Conservation (phyloP, 2,888 invertebrate species). For the Ornithoptera alexandrae region DNA sequence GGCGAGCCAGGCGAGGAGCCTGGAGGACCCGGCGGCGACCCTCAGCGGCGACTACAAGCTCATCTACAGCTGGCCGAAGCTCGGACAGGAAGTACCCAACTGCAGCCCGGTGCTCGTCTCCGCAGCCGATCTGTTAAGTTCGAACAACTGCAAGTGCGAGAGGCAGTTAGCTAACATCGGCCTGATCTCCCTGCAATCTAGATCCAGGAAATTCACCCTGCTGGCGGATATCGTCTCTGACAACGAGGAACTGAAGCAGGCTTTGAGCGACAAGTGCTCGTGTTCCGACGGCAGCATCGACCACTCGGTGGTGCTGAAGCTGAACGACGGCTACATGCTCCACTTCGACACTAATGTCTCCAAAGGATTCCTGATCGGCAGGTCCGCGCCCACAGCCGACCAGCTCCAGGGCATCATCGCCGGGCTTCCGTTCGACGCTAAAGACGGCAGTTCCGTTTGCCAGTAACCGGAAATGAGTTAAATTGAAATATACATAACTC, state of each 20-base stretch:
- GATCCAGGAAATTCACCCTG: background rate
- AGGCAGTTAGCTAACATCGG: too few relatives aligned
- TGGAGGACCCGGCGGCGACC: too few relatives aligned
- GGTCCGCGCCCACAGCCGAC: background rate
- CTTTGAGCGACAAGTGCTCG: background rate
- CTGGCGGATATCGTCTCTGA: background rate
- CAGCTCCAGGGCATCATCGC: background rate
- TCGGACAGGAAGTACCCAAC: too few relatives aligned
- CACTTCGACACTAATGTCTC: background rate
- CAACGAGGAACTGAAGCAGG: background rate
- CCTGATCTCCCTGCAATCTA: background rate
- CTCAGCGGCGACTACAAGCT: too few relatives aligned
- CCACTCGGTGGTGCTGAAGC: background rate
- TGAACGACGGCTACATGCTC: background rate
- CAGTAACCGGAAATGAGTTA: background rate
- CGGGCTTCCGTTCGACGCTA: background rate
- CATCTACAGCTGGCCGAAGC: too few relatives aligned
- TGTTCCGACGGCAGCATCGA: background rate
- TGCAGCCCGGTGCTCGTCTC: too few relatives aligned
- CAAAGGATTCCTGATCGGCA: background rate
- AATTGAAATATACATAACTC: too few relatives aligned
- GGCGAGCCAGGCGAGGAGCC: too few relatives aligned
- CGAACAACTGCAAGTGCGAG: too few relatives aligned
- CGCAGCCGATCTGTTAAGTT: too few relatives aligned
- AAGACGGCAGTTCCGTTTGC: background rate